These are phyloP conservation scores for Astyanax mexicanus DNA, from an alignment of 2,797 vertebrate species.

Conservation along the genomic window DNA sequence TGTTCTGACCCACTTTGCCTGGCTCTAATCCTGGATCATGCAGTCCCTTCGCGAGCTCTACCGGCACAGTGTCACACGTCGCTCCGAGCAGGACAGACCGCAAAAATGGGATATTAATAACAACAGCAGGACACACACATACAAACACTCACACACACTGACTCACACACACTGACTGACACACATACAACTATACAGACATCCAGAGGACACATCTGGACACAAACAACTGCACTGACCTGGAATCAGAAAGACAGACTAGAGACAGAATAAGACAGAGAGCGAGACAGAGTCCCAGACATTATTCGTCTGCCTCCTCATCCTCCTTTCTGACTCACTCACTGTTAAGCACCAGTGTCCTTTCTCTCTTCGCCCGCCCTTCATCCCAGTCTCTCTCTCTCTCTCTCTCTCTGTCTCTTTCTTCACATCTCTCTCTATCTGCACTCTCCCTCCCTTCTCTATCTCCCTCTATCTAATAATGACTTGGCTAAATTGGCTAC, in stretches of 20 bases:
- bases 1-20: constrained; percentile 75
- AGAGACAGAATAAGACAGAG: not conserved
- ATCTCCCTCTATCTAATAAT: not conserved
- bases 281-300: not conserved
- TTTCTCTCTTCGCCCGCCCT: not conserved
- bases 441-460: not conserved
- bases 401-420: not conserved
- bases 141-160: not conserved
- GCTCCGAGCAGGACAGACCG: constrained; percentile 29
- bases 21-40: constrained; percentile 68
- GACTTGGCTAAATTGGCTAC: too few relatives aligned
- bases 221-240: not conserved
- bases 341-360: constrained; percentile 30
- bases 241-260: not conserved
- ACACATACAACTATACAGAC: too few relatives aligned
- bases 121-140: not conserved
- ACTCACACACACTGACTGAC: not conserved
- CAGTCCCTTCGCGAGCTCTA: constrained; percentile 39
- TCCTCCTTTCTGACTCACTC: constrained; percentile 8
- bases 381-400: not conserved
- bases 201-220: not conserved
- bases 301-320: not conserved
- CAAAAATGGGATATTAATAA: constrained; percentile 48
- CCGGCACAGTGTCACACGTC: constrained; percentile 22
- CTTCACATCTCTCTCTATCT: not conserved